Evolutionary conservation across 2,888 invertebrate species (phyloP), one percentile per base, ranked within the genome.

Genomic region (Mythimna lalbum): DNA sequence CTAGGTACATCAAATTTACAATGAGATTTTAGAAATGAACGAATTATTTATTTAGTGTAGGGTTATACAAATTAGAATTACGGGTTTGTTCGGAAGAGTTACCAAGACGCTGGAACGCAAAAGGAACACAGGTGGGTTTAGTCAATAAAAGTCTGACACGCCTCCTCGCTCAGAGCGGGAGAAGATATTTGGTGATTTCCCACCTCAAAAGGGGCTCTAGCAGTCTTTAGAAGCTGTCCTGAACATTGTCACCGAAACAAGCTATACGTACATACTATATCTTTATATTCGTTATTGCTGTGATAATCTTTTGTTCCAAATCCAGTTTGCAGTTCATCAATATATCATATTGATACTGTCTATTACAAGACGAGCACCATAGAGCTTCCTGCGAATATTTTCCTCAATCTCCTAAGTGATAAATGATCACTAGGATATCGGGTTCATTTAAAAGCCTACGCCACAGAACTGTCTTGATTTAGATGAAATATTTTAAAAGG

Each of bases 341-440:
- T 50, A 31, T 36, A n/a, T 31, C 61, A 49, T 36, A 27, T 27
- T 27, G 23, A 9, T 33, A 21, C 36, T 63, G 21, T 19, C 12
- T 9, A 50, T 21, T n/a, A 52, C 21, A 27, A 27, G 3, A 27
- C 27, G 27, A 27, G 19, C 17, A 10, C 31, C 6, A 33, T 21
- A 9, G 10, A 63, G 43, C 39, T 69, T 56, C 12, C 33, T 50
- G 23, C 1, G 10, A 55, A 56, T 36, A 2, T 63, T 76, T 76
- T 68, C 9, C 65, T 47, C 49, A 50, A 52, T 31, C 6, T 47
- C 50, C 39, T 47, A 39, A 55, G 36, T 73, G 68, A 77, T 65
- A 52, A 65, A 78, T 73, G 57, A 47, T 55, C 17, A 14, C 39
- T 21, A 27, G 50, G 36, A 62, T 57, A 69, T 49, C 52, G 19